These are phyloP conservation scores for Phoxinus dragarum DNA, from an alignment of 2,797 vertebrate species.

Conservation along the genomic window DNA sequence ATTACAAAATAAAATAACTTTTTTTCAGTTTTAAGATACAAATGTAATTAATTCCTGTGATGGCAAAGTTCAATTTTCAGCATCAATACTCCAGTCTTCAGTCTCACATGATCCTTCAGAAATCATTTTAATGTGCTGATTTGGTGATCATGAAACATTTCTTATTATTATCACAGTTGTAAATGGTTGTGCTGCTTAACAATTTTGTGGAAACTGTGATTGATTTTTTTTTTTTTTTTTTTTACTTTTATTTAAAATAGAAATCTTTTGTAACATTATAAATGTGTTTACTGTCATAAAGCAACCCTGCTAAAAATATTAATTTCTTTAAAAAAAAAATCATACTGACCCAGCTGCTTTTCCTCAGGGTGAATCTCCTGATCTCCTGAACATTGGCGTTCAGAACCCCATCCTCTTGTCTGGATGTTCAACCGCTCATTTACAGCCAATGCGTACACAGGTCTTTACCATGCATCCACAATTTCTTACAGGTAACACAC, in stretches of 20 bases:
- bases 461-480: conserved; percentile 77
- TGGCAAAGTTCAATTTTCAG: neutral
- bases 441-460: conserved; percentile 73
- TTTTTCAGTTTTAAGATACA: neutral
- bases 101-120: neutral
- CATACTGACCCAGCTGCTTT: neutral
- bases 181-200: too few relatives aligned
- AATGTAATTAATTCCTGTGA: neutral
- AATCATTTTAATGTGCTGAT: neutral
- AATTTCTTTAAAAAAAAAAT: too few relatives aligned
- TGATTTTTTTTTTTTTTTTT: neutral
- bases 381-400: neutral
- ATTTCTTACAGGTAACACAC: conserved; percentile 76
- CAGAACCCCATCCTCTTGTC: neutral
- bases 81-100: neutral
- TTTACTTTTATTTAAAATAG: neutral
- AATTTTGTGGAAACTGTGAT: too few relatives aligned
- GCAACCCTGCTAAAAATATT: too few relatives aligned
- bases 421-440: conserved; percentile 80
- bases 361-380: neutral
- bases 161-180: neutral
- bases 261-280: neutral
- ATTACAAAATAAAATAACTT: neutral
- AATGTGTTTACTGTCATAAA: neutral
- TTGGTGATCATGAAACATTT: neutral